Evolutionary conservation across 2,113 vertebrate genomes (phyloP), one percentile per base, ranked within the genome.

Genomic region (Leucopternis melanops): DNA sequence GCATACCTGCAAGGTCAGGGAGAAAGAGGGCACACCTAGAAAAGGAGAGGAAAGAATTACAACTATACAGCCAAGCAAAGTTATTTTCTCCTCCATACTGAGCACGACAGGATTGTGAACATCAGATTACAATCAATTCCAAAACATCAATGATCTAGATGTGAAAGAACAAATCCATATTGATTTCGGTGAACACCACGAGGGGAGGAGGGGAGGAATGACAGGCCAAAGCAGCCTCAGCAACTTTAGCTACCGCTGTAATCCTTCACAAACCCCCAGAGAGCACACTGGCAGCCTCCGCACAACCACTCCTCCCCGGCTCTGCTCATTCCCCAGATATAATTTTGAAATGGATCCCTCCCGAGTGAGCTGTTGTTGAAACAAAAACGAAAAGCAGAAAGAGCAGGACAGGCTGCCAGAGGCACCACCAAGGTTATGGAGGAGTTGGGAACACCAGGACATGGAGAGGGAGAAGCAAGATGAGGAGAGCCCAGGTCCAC

Each of bases 11-110:
- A 95, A 92, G 77, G 85, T 88, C 88, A 84, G 49, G 63, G 32
- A 93, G 75, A 80, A 72, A 91, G 26, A 55, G 66, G 49, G 40
- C 36, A 75, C 62, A 91, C 83, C 86, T 91, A 66, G 63, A 90
- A 94, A 88, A 94, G 72, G 81, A 94, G 83, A 92, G 55, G 61
- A 31, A 69, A 86, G 50, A 88, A 83, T 88, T 66, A 88, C 79
- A 90, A 62, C 27, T 16, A 6, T 13, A 16, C 5, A 6, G 86
- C 20, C 38, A 49, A 67, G 44, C 34, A 69, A 82, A 86, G 19
- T 18, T 13, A 36, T 81, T 86, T 88, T 54, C 32, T 61, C 45
- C 25, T 61, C 74, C 52, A 26, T 3, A 21, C 12, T 1, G 12
- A 79, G 36, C 54, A 44, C 2, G 1, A 61, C 8, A 42, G 27